phyloP scores from a whole-genome alignment of 2,113 vertebrate species.

The Laterallus jamaicensis region DNA sequence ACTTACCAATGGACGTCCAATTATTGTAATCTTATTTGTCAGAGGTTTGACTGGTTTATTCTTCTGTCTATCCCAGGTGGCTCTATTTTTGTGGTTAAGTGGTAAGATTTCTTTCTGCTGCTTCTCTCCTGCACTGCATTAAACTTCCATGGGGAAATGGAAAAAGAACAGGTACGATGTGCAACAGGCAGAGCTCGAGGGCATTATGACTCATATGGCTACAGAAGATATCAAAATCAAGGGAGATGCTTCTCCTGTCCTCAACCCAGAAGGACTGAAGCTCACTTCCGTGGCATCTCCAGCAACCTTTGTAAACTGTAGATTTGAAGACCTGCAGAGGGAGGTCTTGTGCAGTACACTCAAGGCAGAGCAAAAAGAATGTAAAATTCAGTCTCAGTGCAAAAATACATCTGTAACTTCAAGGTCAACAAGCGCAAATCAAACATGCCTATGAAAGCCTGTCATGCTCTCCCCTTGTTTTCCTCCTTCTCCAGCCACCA shows the following conservation, averaged over 20 bases:
- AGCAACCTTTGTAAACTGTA: background rate
- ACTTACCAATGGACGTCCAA: background rate
- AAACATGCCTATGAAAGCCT: background rate
- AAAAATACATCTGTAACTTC: background rate
- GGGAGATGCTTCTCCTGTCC: background rate
- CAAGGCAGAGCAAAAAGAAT: background rate
- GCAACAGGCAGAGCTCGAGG: background rate
- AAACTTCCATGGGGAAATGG: background rate
- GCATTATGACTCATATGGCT: background rate
- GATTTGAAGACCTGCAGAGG: background rate
- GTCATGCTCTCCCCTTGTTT: background rate
- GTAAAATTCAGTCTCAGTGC: background rate
- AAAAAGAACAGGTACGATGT: background rate
- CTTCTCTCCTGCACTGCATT: background rate
- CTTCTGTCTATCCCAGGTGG: background rate
- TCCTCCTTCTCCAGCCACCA: background rate
- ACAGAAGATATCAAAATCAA: background rate
- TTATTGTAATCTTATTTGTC: background rate
- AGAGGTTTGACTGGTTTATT: background rate
- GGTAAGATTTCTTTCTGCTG: background rate
- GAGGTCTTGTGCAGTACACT: background rate
- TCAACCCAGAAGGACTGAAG: background rate
- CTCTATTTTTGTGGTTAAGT: background rate
- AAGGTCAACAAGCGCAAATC: background rate
- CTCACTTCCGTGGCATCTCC: background rate